Conservation (phyloP, 53 echinoderm and acorn worm species). For the Arbacia lixula region DNA sequence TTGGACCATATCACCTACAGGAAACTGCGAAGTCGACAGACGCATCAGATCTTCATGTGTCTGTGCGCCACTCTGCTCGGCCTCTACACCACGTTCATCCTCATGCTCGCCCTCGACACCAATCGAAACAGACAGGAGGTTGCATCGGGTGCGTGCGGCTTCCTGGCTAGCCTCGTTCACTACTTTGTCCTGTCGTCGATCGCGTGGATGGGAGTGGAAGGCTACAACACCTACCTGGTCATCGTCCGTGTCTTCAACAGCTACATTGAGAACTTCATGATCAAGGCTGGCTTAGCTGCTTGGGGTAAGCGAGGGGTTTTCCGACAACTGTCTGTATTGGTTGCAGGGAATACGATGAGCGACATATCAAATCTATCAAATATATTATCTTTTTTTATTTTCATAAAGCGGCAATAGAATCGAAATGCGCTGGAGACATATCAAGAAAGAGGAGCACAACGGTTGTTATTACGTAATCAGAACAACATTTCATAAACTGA, state of each 20-base stretch:
- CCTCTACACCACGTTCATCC: slow-evolving; percentile 15
- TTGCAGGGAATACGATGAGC: too few species aligned
- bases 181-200: slow-evolving; percentile 37
- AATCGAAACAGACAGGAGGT: not conserved
- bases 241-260: slow-evolving; percentile 26
- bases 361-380: too few species aligned
- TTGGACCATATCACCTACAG: not conserved
- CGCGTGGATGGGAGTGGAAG: slow-evolving; percentile 46
- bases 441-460: too few species aligned
- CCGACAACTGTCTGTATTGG: too few species aligned
- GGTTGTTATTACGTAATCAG: too few species aligned
- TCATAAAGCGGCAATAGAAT: too few species aligned
- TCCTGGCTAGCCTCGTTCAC: slow-evolving; percentile 17
- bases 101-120: slow-evolving; percentile 11
- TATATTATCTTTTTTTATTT: too few species aligned
- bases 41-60: slow-evolving; percentile 36
- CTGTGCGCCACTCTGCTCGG: slow-evolving; percentile 23
- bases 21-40: slow-evolving; percentile 18
- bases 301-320: slow-evolving; percentile 45
- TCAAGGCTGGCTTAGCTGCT: slow-evolving; percentile 25
- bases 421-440: too few species aligned
- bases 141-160: not conserved
- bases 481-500: too few species aligned
- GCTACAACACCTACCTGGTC: slow-evolving; percentile 28
- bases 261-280: slow-evolving; percentile 29